Evolutionary conservation across 1,140 invertebrate genomes (phyloP).

Genomic region (Drosophila pseudoananassae): DNA sequence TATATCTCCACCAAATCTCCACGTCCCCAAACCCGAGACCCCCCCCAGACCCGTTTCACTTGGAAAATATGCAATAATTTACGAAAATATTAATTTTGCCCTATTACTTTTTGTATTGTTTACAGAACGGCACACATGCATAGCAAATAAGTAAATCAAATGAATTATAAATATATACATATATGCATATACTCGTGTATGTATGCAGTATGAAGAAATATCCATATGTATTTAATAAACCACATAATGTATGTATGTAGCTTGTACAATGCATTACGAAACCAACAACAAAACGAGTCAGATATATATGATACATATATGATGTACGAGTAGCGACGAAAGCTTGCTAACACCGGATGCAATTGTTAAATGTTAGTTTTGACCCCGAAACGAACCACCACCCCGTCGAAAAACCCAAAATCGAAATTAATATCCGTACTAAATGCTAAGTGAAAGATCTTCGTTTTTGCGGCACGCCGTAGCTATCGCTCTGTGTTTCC

Average conservation of each 20-base stretch:
- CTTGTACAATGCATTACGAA: background rate
- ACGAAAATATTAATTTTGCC: slow-evolving; percentile 13
- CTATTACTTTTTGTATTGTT: slow-evolving; percentile 32
- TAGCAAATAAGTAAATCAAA: slow-evolving; percentile 70
- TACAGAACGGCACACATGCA: slow-evolving; percentile 46
- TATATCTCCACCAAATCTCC: background rate
- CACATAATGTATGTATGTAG: slow-evolving; percentile 21
- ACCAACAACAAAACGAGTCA: slow-evolving; percentile 5
- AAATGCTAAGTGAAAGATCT: slow-evolving; percentile 3
- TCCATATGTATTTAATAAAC: slow-evolving; percentile 63
- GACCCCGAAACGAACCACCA: background rate
- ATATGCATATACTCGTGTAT: slow-evolving; percentile 18
- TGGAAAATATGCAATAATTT: slow-evolving; percentile 6
- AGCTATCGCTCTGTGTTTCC: slow-evolving; percentile 13
- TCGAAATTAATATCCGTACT: slow-evolving; percentile 1
- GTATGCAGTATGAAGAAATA: slow-evolving; percentile 48
- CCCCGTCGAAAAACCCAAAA: background rate
- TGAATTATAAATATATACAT: slow-evolving; percentile 56
- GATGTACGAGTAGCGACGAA: slow-evolving; percentile 16
- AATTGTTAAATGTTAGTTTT: slow-evolving; percentile 31
- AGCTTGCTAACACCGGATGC: slow-evolving; percentile 21
- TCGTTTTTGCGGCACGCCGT: background rate
- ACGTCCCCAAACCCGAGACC: background rate
- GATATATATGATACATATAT: background rate
- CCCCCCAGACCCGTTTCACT: background rate